Evolutionary conservation across 2,888 invertebrate species (phyloP), one percentile per base, ranked within the genome.

Genomic region (Yponomeuta evonymella): DNA sequence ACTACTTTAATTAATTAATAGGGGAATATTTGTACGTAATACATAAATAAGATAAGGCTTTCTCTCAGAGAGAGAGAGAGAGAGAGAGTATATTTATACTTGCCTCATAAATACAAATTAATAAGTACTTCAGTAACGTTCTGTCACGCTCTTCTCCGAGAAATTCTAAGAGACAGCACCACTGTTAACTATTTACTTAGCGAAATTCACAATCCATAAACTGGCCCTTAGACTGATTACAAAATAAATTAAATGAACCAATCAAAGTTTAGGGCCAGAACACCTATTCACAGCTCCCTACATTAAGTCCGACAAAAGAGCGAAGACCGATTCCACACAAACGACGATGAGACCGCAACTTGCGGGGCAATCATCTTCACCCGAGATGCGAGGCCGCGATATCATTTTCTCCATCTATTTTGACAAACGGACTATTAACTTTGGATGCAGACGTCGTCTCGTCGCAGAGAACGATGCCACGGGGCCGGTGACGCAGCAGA

Each of bases 361-460:
- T n/a, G n/a, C 48, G n/a, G 67, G 33, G 67, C 67, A 67, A 23
- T 51, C 48, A 69, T 69, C 69, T 48, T 67, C 67, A n/a, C 69
- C 10, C 23, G 12, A 65, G 70, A 70, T 70, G n/a, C 48, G 70
- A 65, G 12, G 29, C 63, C 30, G 8, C 51, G 70, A 70, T 70
- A 70, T 66, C 70, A 70, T 48, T 70, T 70, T 66, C 51, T 29
- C 36, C 62, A 65, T 70, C 33, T 80, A 78, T 80, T 79, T 79
- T 81, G 78, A 81, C 79, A 79, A 81, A 79, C 77, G 76, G 77
- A 77, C 73, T 76, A 79, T 79, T 78, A 77, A 73, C 72, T 74
- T 72, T 72, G 70, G 77, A 79, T 79, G 73, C 74, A 75, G 78
- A 11, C 8, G 12, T 69, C 48, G 62, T 33, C 15, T 63, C 23